These are phyloP conservation scores for Epirrhoe tristata DNA, from an alignment of 2,888 invertebrate species.

Conservation along the genomic window DNA sequence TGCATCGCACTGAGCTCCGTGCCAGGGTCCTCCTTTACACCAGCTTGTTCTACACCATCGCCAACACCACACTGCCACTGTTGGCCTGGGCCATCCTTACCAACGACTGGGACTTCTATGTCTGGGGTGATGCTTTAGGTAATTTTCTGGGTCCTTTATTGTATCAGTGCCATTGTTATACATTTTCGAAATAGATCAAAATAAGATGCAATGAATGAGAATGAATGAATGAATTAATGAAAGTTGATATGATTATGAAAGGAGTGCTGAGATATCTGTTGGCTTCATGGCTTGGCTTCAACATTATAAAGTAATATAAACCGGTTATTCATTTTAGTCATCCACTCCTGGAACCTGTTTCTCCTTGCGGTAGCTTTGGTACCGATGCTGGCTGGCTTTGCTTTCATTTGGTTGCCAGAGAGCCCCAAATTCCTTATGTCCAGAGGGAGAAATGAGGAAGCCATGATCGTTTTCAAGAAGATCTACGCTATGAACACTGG, in stretches of 20 bases:
- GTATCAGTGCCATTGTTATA: not conserved
- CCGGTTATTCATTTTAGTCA: slow-evolving; percentile 61
- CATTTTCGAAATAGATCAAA: not conserved
- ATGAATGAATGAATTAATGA: too few relatives aligned
- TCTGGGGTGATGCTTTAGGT: slow-evolving; percentile 70
- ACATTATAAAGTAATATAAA: too few relatives aligned
- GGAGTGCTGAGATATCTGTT: too few relatives aligned
- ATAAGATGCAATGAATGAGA: too few relatives aligned
- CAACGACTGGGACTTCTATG: slow-evolving; percentile 77
- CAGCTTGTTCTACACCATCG: slow-evolving; percentile 88
- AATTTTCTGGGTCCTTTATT: slow-evolving; percentile 31
- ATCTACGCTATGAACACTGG: slow-evolving; percentile 89
- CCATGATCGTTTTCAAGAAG: slow-evolving; percentile 85
- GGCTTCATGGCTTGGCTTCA: too few relatives aligned
- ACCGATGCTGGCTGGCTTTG: slow-evolving; percentile 87
- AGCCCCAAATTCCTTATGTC: slow-evolving; percentile 93
- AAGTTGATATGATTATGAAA: too few relatives aligned
- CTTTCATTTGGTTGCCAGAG: slow-evolving; percentile 88
- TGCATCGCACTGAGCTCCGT: slow-evolving; percentile 88
- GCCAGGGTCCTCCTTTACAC: slow-evolving; percentile 87
- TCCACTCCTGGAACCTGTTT: slow-evolving; percentile 87
- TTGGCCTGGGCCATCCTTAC: slow-evolving; percentile 91
- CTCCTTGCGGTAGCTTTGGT: slow-evolving; percentile 86
- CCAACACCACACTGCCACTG: slow-evolving; percentile 87
- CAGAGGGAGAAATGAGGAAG: slow-evolving; percentile 87